Base-by-base conservation (phyloP, 2,888 invertebrate species). In the Hemaris fuciformis region DNA sequence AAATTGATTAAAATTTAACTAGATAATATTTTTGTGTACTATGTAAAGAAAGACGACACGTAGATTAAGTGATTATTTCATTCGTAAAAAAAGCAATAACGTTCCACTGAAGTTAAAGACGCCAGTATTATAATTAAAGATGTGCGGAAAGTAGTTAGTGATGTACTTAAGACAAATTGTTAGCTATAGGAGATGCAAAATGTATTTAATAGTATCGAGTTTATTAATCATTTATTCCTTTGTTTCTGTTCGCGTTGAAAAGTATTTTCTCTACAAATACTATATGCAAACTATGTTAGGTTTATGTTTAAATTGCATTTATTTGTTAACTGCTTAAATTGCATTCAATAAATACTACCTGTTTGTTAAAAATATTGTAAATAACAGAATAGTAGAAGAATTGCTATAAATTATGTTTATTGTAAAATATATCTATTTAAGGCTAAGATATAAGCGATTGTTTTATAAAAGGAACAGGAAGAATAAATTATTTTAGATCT, bases 401-500 rank as follows among this genome's bases (percentile, higher is more conserved):
- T 81, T 75, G 87, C 87, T 85, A 87, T 77, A 76, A 75, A 81
- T 77, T 78, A 84, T 81, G 83, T 87, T 87, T 84, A 88, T 80
- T 90, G 89, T 90, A 88, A 82, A 87, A 79, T 74, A 79, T 75
- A 80, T 79, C 74, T 72, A 69, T 75, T 61, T 87, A 84, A 87
- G 73, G 77, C 66, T 83, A 86, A 77, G 68, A 71, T 72, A 59
- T 88, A 89, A 90, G 86, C 78, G 72, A 89, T 90, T 91, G 89
- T 91, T 91, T 91, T 91, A 87, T 89, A 91, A 91, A 88, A 85
- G 82, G 81, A 85, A 85, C 81, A 84, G 79, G 80, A 81, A 82
- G 81, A 90, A 89, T 91, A 91, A 90, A 91, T 88, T 92, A 92
- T 92, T 92, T 91, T 91, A 92, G 91, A 89, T 85, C 83, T 53